These are phyloP conservation scores for Pogonophryne albipinna DNA, from an alignment of 2,797 vertebrate genomes.

Conservation along the genomic window DNA sequence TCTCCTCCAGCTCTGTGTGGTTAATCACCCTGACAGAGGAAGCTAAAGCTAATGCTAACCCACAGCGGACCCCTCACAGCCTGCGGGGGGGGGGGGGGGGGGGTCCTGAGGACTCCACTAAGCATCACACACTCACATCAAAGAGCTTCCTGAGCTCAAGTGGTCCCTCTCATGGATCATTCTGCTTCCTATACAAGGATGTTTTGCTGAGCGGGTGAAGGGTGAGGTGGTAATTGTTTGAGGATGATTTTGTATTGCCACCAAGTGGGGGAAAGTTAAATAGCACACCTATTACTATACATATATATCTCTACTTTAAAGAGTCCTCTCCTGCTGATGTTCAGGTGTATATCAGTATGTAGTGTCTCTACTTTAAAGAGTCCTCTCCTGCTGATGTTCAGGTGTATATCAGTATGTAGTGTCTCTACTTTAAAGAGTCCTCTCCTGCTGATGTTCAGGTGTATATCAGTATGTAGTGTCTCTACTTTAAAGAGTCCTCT, in stretches of 20 bases:
- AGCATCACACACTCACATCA: constrained; percentile 52
- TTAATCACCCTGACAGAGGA: background rate
- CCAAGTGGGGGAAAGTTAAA: constrained; percentile 65
- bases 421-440: too few species aligned
- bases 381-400: too few species aligned
- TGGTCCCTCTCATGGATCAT: constrained; percentile 59
- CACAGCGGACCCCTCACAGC: constrained; percentile 28
- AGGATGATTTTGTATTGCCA: constrained; percentile 59
- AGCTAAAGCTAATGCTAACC: constrained; percentile 45
- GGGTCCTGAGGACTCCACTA: constrained; percentile 14
- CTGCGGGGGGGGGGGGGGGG: constrained; percentile 41
- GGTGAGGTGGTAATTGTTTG: constrained; percentile 33
- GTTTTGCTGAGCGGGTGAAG: constrained; percentile 38
- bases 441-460: too few species aligned
- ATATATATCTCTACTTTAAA: too few species aligned
- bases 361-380: too few species aligned
- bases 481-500: too few species aligned
- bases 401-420: too few species aligned
- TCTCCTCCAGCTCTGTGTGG: constrained; percentile 36
- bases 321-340: too few species aligned
- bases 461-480: too few species aligned
- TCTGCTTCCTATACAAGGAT: constrained; percentile 39
- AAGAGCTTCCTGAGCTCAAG: constrained; percentile 74
- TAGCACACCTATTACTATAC: background rate
- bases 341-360: too few species aligned